phyloP scores from a whole-genome alignment of 2,888 invertebrate genomes.

The Ophraella communa region DNA sequence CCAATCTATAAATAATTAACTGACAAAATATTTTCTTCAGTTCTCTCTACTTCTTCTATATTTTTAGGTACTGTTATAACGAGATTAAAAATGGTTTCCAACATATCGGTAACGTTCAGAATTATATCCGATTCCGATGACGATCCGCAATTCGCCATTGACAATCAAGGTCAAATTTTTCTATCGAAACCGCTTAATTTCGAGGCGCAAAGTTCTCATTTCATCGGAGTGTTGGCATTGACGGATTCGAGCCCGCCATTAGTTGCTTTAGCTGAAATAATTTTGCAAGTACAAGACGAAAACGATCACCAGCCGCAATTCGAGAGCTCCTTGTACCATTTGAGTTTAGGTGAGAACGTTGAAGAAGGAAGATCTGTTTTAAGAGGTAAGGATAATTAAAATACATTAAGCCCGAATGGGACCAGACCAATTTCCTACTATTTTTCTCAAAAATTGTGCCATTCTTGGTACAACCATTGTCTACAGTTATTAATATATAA shows the following conservation, averaged over 20 bases:
- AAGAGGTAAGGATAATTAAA: slow-evolving; percentile 67
- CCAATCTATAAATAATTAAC: no score
- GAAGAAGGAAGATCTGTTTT: slow-evolving; percentile 78
- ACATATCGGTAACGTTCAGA: slow-evolving; percentile 67
- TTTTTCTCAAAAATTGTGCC: no score
- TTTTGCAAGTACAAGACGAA: slow-evolving; percentile 83
- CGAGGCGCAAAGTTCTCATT: slow-evolving; percentile 72
- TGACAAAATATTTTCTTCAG: not conserved
- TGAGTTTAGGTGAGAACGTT: slow-evolving; percentile 82
- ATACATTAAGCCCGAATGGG: no score
- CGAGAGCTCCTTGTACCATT: slow-evolving; percentile 81
- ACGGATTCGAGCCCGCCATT: slow-evolving; percentile 75
- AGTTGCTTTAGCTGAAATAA: slow-evolving; percentile 73
- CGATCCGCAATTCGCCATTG: slow-evolving; percentile 73
- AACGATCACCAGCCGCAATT: slow-evolving; percentile 91
- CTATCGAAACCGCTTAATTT: slow-evolving; percentile 78
- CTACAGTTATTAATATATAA: no score
- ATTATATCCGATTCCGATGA: slow-evolving; percentile 69
- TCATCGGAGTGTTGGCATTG: slow-evolving; percentile 75
- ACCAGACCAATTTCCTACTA: no score
- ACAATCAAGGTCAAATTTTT: slow-evolving; percentile 75
- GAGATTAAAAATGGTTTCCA: slow-evolving; percentile 70
- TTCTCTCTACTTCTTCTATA: not conserved
- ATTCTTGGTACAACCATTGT: no score
- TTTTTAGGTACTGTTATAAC: slow-evolving; percentile 70